These are phyloP conservation scores for Protophormia terraenovae DNA, from an alignment of 2,888 invertebrate species.

Conservation along the genomic window DNA sequence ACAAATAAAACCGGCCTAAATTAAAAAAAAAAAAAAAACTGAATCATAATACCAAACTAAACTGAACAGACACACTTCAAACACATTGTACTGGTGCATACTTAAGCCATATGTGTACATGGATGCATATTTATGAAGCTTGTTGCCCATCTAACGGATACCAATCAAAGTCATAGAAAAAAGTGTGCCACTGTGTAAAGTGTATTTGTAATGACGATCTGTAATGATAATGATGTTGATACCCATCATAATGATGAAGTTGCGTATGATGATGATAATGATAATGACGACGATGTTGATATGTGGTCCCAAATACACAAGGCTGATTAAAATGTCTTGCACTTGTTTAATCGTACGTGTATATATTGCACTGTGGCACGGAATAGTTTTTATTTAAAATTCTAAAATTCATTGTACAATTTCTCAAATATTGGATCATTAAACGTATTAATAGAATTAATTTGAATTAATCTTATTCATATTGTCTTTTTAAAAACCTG, in stretches of 20 bases:
- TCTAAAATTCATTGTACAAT: too few relatives aligned
- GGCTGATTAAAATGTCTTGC: slow-evolving; percentile 53
- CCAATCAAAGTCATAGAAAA: slow-evolving; percentile 62
- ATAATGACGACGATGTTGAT: neutral
- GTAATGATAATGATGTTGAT: slow-evolving; percentile 29
- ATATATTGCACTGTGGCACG: neutral
- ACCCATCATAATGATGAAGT: neutral
- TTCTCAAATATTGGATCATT: too few relatives aligned
- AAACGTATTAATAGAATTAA: too few relatives aligned
- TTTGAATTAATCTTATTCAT: too few relatives aligned
- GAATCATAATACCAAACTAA: slow-evolving; percentile 9
- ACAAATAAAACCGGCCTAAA: slow-evolving; percentile 58
- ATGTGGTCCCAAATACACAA: slow-evolving; percentile 37
- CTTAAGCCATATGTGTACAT: neutral
- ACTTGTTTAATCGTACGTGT: neutral
- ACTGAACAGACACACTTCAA: neutral
- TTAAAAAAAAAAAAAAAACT: too few relatives aligned
- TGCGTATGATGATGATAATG: neutral
- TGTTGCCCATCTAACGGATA: slow-evolving; percentile 65
- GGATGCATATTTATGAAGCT: slow-evolving; percentile 37
- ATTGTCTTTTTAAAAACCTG: too few relatives aligned
- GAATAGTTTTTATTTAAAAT: too few relatives aligned
- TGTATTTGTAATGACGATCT: slow-evolving; percentile 14
- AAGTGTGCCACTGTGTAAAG: slow-evolving; percentile 66
- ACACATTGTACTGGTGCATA: neutral